phyloP scores from a whole-genome alignment of 2,888 invertebrate genomes.

The Strigamia crassipes region DNA sequence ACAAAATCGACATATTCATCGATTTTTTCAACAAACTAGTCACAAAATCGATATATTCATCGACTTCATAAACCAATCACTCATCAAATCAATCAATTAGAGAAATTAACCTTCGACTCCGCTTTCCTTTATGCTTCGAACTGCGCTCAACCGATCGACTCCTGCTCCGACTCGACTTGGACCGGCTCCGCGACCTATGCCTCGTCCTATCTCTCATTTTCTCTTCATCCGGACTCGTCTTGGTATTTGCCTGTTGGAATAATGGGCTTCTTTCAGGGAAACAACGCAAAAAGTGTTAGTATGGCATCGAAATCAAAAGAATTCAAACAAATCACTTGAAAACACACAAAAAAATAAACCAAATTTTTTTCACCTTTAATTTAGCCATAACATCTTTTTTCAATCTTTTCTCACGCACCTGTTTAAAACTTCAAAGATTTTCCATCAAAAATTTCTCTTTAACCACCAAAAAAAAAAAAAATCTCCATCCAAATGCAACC shows the following conservation, averaged over 20 bases:
- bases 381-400: background rate
- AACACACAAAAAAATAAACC: background rate
- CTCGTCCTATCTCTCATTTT: background rate
- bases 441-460: too few species aligned
- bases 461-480: too few species aligned
- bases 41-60: too few species aligned
- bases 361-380: background rate
- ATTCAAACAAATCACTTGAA: background rate
- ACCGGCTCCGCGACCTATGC: background rate
- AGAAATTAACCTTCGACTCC: background rate
- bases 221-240: background rate
- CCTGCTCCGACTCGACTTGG: background rate
- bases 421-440: background rate
- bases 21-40: too few species aligned
- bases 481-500: too few species aligned
- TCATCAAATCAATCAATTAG: too few species aligned
- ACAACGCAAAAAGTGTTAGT: slow-evolving; percentile 17
- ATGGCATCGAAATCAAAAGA: background rate
- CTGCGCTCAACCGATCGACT: background rate
- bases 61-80: too few species aligned
- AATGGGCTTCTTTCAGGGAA: slow-evolving; percentile 16
- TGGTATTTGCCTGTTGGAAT: background rate
- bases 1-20: too few species aligned
- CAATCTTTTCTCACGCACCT: background rate
- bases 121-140: background rate